Percentiles rank a stretch among this genome's conserved stretches.
phyloP scores from a whole-genome alignment of 2,113 vertebrate species.

The Dendropsophus ebraccatus region DNA sequence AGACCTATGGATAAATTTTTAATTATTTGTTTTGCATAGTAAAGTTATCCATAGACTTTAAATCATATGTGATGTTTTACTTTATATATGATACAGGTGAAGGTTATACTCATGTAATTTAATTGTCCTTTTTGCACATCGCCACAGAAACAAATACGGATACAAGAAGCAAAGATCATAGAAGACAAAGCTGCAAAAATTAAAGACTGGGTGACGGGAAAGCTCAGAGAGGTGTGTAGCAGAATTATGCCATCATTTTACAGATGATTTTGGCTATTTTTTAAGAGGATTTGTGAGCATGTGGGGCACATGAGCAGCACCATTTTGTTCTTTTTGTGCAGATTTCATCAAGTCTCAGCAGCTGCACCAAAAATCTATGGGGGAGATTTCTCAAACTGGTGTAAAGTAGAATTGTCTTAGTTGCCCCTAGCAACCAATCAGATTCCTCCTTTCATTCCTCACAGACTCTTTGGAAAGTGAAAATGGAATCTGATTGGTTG shows the following conservation, averaged over 20 bases:
- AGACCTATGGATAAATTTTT: too few relatives aligned
- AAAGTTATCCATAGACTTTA: too few relatives aligned
- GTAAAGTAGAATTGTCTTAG: too few relatives aligned
- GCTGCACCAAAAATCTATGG: not conserved
- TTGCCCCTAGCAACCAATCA: too few relatives aligned
- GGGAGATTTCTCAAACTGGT: too few relatives aligned
- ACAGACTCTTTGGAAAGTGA: too few relatives aligned
- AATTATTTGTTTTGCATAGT: too few relatives aligned
- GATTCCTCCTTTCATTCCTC: too few relatives aligned
- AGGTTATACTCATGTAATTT: too few relatives aligned
- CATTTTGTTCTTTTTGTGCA: not conserved
- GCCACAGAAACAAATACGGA: constrained; percentile 86
- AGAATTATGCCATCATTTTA: not conserved
- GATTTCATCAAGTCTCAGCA: not conserved
- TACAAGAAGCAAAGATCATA: constrained; percentile 93
- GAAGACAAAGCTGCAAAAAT: constrained; percentile 98
- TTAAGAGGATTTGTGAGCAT: not conserved
- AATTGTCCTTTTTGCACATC: not conserved
- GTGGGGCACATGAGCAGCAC: not conserved
- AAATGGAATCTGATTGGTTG: too few relatives aligned
- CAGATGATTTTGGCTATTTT: not conserved
- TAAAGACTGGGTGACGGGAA: constrained; percentile 97
- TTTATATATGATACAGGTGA: too few relatives aligned
- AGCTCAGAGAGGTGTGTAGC: constrained; percentile 87
- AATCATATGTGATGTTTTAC: too few relatives aligned